Percentiles rank a stretch among this genome's conserved stretches.
Conservation (phyloP, 2,888 invertebrate species). For the Lamellibrachia satsuma region DNA sequence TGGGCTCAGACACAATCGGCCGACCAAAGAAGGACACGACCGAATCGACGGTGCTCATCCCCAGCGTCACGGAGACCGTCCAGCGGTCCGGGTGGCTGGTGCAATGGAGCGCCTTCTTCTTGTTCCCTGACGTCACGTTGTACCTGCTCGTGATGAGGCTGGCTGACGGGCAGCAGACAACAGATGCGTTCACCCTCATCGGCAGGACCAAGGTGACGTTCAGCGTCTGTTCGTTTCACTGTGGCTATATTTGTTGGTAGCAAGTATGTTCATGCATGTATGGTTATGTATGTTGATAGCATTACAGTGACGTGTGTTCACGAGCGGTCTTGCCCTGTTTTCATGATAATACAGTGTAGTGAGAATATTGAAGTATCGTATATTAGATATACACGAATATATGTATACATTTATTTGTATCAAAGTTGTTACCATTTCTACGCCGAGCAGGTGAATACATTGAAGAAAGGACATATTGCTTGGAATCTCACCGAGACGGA, state of each 20-base stretch:
- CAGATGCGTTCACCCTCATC: background rate
- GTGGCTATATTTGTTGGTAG: background rate
- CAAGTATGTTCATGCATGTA: background rate
- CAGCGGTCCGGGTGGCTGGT: background rate
- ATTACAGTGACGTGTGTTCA: too few relatives aligned
- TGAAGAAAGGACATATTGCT: background rate
- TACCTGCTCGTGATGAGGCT: background rate
- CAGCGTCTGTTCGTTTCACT: background rate
- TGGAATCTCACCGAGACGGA: background rate
- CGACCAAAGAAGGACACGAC: background rate
- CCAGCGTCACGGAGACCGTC: background rate
- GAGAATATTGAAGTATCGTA: too few relatives aligned
- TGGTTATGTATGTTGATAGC: too few relatives aligned
- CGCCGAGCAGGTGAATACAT: background rate
- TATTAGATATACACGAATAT: background rate
- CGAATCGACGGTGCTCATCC: slow-evolving; percentile 14
- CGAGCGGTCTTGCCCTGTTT: too few relatives aligned
- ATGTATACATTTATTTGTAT: background rate
- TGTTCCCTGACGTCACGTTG: background rate
- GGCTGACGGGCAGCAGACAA: background rate
- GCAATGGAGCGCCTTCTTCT: slow-evolving; percentile 1
- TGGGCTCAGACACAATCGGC: background rate
- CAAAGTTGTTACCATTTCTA: background rate
- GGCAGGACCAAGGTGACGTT: background rate
- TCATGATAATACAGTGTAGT: too few relatives aligned